Percentiles rank a stretch among this genome's conserved stretches.
phyloP scores from a whole-genome alignment of 2,113 vertebrate genomes.

The Mobula hypostoma region DNA sequence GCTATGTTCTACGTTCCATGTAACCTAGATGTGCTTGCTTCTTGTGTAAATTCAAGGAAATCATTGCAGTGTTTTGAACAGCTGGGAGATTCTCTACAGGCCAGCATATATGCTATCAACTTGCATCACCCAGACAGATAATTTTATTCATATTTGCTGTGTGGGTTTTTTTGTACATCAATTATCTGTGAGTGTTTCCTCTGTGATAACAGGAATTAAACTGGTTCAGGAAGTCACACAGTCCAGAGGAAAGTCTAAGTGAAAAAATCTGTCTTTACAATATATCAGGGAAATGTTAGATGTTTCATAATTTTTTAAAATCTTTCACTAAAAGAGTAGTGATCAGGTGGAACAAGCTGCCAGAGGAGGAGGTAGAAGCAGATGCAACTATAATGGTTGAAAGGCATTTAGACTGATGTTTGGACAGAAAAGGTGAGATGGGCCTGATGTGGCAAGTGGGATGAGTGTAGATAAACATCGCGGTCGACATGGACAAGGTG shows the following conservation, averaged over 20 bases:
- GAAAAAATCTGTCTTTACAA: background rate
- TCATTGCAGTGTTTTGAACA: background rate
- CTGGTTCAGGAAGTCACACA: too few species aligned
- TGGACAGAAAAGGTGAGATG: too few species aligned
- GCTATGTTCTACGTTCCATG: too few species aligned
- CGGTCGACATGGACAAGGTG: too few species aligned
- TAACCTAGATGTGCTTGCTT: background rate
- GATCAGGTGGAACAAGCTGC: too few species aligned
- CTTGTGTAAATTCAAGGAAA: background rate
- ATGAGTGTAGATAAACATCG: too few species aligned
- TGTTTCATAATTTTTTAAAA: background rate
- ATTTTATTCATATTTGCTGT: background rate
- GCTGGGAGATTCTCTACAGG: background rate
- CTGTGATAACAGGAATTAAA: background rate
- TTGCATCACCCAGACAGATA: background rate
- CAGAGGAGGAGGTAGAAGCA: too few species aligned
- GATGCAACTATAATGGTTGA: too few species aligned
- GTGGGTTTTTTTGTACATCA: background rate
- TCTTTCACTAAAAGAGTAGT: too few species aligned
- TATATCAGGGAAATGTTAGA: background rate
- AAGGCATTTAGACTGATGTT: too few species aligned
- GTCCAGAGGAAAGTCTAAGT: background rate
- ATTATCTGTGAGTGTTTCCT: background rate
- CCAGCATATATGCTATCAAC: background rate
- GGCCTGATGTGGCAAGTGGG: too few species aligned